A percentile compares a stretch with the other conserved stretches of the same genome.
phyloP scores from a whole-genome alignment of 1,140 invertebrate genomes.

The Drosophila oshimai region DNA sequence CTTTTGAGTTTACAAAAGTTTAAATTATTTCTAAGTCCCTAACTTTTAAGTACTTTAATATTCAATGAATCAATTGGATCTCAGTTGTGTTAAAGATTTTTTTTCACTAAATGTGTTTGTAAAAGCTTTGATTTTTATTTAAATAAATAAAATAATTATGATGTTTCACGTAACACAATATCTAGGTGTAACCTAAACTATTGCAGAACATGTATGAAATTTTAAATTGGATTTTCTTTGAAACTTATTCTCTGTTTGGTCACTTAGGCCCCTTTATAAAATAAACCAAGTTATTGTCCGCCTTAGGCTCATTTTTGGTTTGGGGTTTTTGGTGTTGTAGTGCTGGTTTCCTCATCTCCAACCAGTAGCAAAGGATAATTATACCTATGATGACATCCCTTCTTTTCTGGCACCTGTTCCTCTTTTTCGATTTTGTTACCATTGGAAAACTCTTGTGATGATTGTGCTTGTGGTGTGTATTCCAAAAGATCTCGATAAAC shows the following conservation, averaged over 20 bases:
- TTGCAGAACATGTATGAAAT: too few relatives aligned
- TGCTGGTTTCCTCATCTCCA: constrained; percentile 1
- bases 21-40: too few relatives aligned
- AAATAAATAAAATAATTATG: too few relatives aligned
- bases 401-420: not conserved
- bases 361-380: constrained; percentile 20
- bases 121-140: too few relatives aligned
- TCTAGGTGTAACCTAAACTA: too few relatives aligned
- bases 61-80: too few relatives aligned
- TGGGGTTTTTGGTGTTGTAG: not conserved
- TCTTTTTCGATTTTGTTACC: constrained; percentile 16
- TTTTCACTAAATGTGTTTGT: too few relatives aligned
- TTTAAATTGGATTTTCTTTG: too few relatives aligned
- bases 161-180: too few relatives aligned
- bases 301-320: not conserved
- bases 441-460: not conserved
- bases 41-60: too few relatives aligned
- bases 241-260: not conserved
- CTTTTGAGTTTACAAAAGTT: too few relatives aligned
- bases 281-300: constrained; percentile 46
- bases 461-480: constrained; percentile 6
- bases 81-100: too few relatives aligned
- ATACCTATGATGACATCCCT: not conserved
- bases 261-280: constrained; percentile 57
- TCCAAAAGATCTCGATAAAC: constrained; percentile 45